Evolutionary conservation across 2,888 invertebrate species (phyloP), one percentile per base, ranked within the genome.

Genomic region (Cantharis lateralis): DNA sequence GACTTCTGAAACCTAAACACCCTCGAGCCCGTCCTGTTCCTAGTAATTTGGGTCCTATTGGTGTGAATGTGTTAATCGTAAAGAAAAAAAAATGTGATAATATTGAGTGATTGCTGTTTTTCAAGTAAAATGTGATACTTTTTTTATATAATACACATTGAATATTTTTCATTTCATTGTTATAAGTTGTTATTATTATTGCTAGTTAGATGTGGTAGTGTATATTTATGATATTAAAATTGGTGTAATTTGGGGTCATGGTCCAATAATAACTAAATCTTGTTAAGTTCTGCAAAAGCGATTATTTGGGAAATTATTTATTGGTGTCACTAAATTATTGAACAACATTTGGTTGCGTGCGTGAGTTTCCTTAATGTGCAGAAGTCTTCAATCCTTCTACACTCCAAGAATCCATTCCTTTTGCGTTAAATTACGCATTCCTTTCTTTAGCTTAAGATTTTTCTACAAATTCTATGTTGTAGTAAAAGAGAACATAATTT

Each of bases 311-410:
- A 48, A 48, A 48, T 48, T 48, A n/a, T 48, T 48, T 48, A 48
- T 48, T 48, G 32, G 48, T 48, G 48, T 48, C 48, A 48, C 48
- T n/a, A 48, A 48, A 48, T 48, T n/a, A 48, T 48, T 48, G 20
- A 26, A 69, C 48, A 48, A 61, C 32, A 20, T 68, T 13, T 61
- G 68, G 69, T 62, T 74, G 83, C 82, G 82, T 85, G 85, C 80
- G 84, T 85, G 85, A 82, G 84, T 86, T 85, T 84, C 84, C 85
- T 84, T 83, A 81, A 81, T 82, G 84, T 85, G 86, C 87, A 87
- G 87, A 87, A 87, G 87, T 87, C 87, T 87, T 87, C 87, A 84
- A 84, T 86, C 87, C 87, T 87, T 86, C 84, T 82, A 86, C 86
- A 87, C 86, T 87, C 87, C 87, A 85, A 48, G 82, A 79, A 84